Conservation (phyloP, 2,888 invertebrate genomes). For the Pristionchus fissidentatus region DNA sequence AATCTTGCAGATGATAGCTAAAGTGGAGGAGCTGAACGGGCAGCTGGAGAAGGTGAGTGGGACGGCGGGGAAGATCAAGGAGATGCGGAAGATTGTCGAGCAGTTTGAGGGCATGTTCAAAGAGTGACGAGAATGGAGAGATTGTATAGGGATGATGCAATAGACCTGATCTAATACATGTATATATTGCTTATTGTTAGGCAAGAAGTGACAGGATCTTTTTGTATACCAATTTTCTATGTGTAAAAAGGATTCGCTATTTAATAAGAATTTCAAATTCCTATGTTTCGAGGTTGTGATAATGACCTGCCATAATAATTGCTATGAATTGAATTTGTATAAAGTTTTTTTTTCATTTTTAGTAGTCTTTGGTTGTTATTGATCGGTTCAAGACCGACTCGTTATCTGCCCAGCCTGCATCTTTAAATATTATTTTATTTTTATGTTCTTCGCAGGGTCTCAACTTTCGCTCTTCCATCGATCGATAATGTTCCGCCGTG, state of each 20-base stretch:
- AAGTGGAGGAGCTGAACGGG: conserved; percentile 71
- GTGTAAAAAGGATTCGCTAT: not conserved
- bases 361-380: not conserved
- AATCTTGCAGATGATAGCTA: conserved; percentile 68
- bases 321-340: not conserved
- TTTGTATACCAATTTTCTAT: not conserved
- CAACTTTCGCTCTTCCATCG: too few relatives aligned
- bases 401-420: not conserved
- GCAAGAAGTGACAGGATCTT: not conserved
- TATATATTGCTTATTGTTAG: not conserved
- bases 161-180: not conserved
- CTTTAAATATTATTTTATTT: not conserved
- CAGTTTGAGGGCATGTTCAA: conserved; percentile 61
- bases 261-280: not conserved
- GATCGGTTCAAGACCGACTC: conserved; percentile 1
- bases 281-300: conserved; percentile 25
- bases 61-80: conserved; percentile 69
- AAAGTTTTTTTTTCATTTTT: not conserved
- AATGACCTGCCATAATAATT: not conserved
- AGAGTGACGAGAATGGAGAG: not conserved
- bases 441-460: not conserved
- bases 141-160: not conserved
- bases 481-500: conserved; percentile 47
- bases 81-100: conserved; percentile 70
- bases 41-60: conserved; percentile 67